Percentiles rank a stretch among this genome's conserved stretches.
These are phyloP conservation scores for Sclerurus mexicanus DNA, from an alignment of 2,113 vertebrate species.

Conservation along the genomic window DNA sequence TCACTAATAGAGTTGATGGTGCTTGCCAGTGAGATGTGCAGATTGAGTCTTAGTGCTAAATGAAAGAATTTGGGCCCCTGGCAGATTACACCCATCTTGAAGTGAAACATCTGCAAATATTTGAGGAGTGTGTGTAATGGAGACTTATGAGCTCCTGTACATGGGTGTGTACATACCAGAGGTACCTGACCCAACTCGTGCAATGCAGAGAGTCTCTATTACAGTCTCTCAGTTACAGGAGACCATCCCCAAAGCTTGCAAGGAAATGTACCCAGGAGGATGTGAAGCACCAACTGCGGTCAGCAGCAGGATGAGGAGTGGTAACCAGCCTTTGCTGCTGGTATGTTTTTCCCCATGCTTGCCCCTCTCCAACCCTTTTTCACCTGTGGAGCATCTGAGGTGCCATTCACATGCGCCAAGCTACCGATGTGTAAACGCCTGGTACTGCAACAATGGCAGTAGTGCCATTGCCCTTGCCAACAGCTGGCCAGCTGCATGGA, in stretches of 20 bases:
- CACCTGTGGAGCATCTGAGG: neutral
- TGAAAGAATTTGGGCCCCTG: neutral
- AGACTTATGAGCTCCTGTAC: rapidly evolving
- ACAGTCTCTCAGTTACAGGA: neutral
- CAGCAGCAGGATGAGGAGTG: neutral
- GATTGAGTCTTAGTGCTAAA: neutral
- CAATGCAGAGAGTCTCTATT: neutral
- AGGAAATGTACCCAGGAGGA: neutral
- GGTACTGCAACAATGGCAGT: neutral
- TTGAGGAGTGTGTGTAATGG: neutral
- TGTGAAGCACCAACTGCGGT: neutral
- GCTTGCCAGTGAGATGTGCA: neutral
- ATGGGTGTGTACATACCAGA: rapidly evolving
- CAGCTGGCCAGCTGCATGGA: rapidly evolving
- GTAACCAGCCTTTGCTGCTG: neutral
- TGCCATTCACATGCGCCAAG: neutral
- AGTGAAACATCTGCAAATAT: neutral
- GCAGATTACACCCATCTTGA: neutral
- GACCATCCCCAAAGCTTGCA: neutral
- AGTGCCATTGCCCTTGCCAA: neutral
- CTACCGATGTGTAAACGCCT: neutral
- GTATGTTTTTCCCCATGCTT: rapidly evolving
- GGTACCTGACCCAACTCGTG: rapidly evolving
- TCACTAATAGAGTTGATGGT: neutral
- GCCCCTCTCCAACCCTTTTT: neutral